Base-by-base conservation (phyloP, 2,113 vertebrate genomes). In the Papio anubis region DNA sequence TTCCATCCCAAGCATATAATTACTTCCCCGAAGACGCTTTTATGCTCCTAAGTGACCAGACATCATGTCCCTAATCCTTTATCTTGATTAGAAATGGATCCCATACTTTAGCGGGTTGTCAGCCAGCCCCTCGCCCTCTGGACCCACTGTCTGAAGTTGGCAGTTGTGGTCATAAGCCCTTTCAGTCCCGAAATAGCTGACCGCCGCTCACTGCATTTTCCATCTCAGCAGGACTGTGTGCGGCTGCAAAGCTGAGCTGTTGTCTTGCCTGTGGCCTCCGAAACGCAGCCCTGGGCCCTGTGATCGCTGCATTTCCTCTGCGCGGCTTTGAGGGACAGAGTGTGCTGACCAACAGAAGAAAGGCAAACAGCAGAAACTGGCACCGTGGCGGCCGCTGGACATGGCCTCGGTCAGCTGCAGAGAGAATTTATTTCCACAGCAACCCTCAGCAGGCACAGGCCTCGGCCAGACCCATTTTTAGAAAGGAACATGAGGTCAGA, bases 211-310 rank as follows among this genome's bases (percentile, higher is more conserved):
- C n/a, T 3, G 85, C 25, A 35, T 50, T 75, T 13, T 23, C n/a
- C 0, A 0, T 73, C 92, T 59, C 59, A 30, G 17, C 0, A 0
- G 61, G 76, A 59, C 27, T 7, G 13, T 10, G 13, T 23, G 55
- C 11, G 18, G 66, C 10, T 66, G 52, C 59, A 32, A 50, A 68
- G 75, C 35, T 18, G 76, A 45, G 38, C n/a, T 50, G 1, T 52
- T 21, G 55, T 61, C 94, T 73, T 43, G 20, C 35, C 68, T 8
- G 7, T 12, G 6, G 55, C 32, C 6, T 11, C 79, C 8, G 79
- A 70, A n/a, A n/a, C 38, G 5, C 25, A 27, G 92, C 59, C 1
- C 0, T 3, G 40, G 38, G 57, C 50, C 88, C 96, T 88, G 35
- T 38, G 55, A 40, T 18, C 0, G 0, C 61, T 92, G 38, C 8